Conservation (phyloP, 2,888 invertebrate species). For the Serripes groenlandicus region DNA sequence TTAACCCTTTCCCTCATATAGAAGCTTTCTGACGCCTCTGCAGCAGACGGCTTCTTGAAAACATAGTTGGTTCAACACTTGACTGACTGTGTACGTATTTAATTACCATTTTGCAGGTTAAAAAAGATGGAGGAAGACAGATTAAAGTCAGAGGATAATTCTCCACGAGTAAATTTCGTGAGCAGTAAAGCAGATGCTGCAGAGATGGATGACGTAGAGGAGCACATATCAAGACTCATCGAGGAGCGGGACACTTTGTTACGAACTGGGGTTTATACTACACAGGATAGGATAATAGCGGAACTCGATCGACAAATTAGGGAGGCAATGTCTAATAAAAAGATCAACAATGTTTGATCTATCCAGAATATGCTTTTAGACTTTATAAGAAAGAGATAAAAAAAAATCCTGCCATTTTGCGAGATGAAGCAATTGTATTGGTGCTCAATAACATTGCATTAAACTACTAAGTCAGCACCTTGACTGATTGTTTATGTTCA, state of each 20-base stretch:
- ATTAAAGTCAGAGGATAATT: conserved; percentile 71
- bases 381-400: too few species aligned
- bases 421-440: too few species aligned
- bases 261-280: conserved; percentile 86
- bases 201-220: conserved; percentile 78
- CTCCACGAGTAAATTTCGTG: conserved; percentile 62
- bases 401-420: too few species aligned
- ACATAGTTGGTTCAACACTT: too few species aligned
- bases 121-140: conserved; percentile 80
- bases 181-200: conserved; percentile 64
- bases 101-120: conserved; percentile 77
- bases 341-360: conserved; percentile 66
- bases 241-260: conserved; percentile 86
- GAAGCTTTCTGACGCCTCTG: too few species aligned
- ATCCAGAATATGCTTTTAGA: background rate
- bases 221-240: conserved; percentile 84
- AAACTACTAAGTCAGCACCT: too few species aligned
- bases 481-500: too few species aligned
- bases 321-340: conserved; percentile 81
- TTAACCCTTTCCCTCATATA: too few species aligned
- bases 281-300: conserved; percentile 86
- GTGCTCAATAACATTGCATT: too few species aligned
- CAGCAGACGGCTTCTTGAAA: too few species aligned
- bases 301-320: conserved; percentile 86
- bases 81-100: too few species aligned